Conservation (phyloP, 2,113 vertebrate genomes). For the Gyps fulvus region DNA sequence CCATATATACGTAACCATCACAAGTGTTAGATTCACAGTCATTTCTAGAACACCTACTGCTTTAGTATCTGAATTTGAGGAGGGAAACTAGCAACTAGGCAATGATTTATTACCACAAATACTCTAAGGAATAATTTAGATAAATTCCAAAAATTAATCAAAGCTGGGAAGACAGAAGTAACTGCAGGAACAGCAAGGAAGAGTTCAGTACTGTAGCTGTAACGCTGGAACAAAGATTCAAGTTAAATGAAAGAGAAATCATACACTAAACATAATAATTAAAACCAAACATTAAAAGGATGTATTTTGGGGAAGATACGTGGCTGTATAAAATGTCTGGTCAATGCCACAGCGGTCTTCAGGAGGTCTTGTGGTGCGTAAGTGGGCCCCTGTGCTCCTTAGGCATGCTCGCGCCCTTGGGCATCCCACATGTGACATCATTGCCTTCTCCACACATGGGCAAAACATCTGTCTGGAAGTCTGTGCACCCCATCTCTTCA, state of each 20-base stretch:
- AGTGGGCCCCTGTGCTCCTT: neutral
- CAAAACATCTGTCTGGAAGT: neutral
- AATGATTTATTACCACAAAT: neutral
- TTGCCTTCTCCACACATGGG: neutral
- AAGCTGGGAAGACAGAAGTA: neutral
- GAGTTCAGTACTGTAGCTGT: neutral
- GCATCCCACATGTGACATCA: neutral
- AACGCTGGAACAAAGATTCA: neutral
- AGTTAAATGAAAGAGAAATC: neutral
- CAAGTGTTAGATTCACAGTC: neutral
- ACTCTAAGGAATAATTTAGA: neutral
- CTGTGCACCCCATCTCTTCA: neutral
- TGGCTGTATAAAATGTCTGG: neutral
- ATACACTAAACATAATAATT: neutral
- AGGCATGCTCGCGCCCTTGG: neutral
- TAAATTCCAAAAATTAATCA: neutral
- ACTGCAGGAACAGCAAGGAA: neutral
- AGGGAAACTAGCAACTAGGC: neutral
- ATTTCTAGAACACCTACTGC: neutral
- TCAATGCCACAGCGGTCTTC: neutral
- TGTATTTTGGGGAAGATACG: neutral
- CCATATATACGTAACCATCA: fast-evolving
- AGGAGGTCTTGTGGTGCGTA: neutral
- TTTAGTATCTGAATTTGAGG: neutral
- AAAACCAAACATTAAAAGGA: neutral